phyloP scores from a whole-genome alignment of 1,140 invertebrate genomes.

The Trypoxylus dichotomus region DNA sequence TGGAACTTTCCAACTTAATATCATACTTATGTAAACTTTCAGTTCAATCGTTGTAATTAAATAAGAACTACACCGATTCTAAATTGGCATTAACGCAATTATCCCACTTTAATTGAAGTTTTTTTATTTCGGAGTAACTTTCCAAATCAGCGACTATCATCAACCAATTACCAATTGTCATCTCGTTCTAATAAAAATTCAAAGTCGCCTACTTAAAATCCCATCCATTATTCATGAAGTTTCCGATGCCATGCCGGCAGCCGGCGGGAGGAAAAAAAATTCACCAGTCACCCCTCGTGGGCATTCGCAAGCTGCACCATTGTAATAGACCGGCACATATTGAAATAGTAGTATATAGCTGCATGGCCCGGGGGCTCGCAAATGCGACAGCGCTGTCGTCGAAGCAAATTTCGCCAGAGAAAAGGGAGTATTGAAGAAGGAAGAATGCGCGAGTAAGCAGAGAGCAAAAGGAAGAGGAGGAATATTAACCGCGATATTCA shows the following conservation, averaged over 20 bases:
- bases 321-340: slow-evolving; percentile 15
- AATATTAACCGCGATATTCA: not conserved
- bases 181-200: slow-evolving; percentile 19
- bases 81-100: not conserved
- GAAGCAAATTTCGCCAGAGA: not conserved
- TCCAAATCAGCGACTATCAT: slow-evolving; percentile 5
- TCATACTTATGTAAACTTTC: too few species aligned
- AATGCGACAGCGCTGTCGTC: slow-evolving; percentile 3
- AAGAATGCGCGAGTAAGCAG: too few species aligned
- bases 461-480: not conserved
- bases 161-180: slow-evolving; percentile 1
- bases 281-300: not conserved
- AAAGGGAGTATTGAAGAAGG: too few species aligned
- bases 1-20: too few species aligned
- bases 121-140: not conserved
- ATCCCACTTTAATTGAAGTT: not conserved
- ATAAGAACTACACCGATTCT: not conserved
- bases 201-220: slow-evolving; percentile 11
- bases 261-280: not conserved
- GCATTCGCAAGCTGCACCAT: slow-evolving; percentile 15
- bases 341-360: slow-evolving; percentile 13
- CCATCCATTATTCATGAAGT: slow-evolving; percentile 9
- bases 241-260: not conserved
- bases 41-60: too few species aligned
- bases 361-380: slow-evolving; percentile 3